These are phyloP conservation scores for Leptura quadrifasciata DNA, from an alignment of 2,888 invertebrate genomes.

Conservation along the genomic window DNA sequence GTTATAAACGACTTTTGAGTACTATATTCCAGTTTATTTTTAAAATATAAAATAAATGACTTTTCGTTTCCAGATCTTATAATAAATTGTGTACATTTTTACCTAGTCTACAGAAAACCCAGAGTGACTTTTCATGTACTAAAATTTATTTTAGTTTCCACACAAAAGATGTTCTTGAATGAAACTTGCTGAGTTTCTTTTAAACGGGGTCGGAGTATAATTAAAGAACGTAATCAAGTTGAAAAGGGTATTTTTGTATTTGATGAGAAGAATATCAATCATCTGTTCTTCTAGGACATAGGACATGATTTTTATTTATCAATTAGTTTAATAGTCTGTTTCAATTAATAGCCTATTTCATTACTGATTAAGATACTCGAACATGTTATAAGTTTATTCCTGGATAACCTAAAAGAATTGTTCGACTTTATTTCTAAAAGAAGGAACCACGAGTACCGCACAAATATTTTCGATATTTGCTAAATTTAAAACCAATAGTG, in stretches of 20 bases:
- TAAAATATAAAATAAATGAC: constrained; percentile 23
- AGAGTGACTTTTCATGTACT: constrained; percentile 53
- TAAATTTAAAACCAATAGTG: too few species aligned
- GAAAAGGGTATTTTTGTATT: constrained; percentile 16
- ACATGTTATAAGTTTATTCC: too few species aligned
- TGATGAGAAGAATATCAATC: constrained; percentile 4
- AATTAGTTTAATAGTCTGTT: neutral
- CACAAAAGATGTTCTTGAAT: constrained; percentile 28
- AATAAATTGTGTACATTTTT: constrained; percentile 42
- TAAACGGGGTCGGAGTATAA: constrained; percentile 10
- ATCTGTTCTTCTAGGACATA: neutral
- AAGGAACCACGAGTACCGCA: too few species aligned
- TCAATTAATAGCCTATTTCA: too few species aligned
- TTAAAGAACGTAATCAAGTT: constrained; percentile 32
- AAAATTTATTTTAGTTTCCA: constrained; percentile 44
- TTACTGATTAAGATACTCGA: too few species aligned
- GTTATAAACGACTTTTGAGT: constrained; percentile 27
- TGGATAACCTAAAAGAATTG: too few species aligned
- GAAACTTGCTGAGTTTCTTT: constrained; percentile 9
- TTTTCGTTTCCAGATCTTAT: constrained; percentile 25
- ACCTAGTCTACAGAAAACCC: constrained; percentile 35
- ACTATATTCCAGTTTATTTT: constrained; percentile 27
- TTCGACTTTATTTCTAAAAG: too few species aligned
- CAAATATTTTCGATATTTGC: too few species aligned
- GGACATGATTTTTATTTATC: neutral